Evolutionary conservation across 2,797 vertebrate genomes (phyloP), one percentile per base, ranked within the genome.

Genomic region (Cossypha niveicapilla): DNA sequence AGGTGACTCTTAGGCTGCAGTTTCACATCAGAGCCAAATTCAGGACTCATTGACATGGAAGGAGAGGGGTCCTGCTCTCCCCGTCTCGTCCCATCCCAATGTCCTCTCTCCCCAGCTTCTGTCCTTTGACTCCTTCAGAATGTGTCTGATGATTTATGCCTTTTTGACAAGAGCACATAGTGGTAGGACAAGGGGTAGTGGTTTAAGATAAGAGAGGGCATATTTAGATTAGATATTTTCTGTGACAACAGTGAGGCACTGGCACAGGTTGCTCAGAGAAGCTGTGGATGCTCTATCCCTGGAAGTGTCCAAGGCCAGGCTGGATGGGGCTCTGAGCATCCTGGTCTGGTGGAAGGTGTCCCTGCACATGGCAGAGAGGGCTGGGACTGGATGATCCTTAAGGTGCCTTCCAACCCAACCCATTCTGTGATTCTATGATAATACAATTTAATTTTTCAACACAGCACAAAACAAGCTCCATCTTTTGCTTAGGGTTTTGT

Each of bases 1-100:
- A 17, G 13, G 11, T 57, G n/a, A 62, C 32, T 32, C 25, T 86
- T 25, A 68, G 51, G 11, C 47, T 83, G 28, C 10, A 53, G 34
- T 68, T 92, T 72, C 54, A 37, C 25, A 34, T 62, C 32, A 39
- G 14, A 86, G 23, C 8, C 37, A 48, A 48, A 12, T 32, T 77
- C 48, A 57, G 39, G n/a, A 75, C 11, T 13, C 18, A n/a, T 0
- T 57, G 47, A 10, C 16, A 10, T n/a, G 12, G 12, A 57, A 88
- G 18, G 14, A 71, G 5, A 39, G 12, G 6, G 6, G 2, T 61
- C 16, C 11, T 58, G 28, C 9, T 37, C 8, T 77, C 11, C 9
- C 9, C 3, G 0, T 56, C 41, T 80, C 17, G 8, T 65, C 7
- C 7, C 11, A 14, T 34, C 12, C 16, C 10, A 25, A 1, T 19